phyloP scores from a whole-genome alignment of 1,140 invertebrate genomes.

The Drosophila asahinai region DNA sequence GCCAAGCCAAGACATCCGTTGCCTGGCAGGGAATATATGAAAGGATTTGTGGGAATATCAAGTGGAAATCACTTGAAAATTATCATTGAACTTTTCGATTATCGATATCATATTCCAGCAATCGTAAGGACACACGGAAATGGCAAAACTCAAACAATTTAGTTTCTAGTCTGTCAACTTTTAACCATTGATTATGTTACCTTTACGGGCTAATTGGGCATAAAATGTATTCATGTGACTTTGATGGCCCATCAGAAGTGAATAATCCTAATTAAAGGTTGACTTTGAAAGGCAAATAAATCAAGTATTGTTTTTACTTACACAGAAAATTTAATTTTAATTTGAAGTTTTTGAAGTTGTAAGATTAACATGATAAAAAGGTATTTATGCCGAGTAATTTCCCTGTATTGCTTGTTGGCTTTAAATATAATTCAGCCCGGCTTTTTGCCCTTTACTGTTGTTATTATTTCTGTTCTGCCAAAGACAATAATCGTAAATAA shows the following conservation, averaged over 20 bases:
- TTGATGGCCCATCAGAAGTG: neutral
- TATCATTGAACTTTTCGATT: slow-evolving; percentile 1
- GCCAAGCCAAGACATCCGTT: neutral
- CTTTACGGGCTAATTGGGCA: neutral
- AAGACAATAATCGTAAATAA: neutral
- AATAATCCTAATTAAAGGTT: neutral
- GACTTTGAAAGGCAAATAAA: neutral
- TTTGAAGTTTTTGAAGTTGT: neutral
- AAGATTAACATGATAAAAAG: neutral
- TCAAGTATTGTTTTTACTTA: neutral
- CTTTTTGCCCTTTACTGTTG: neutral
- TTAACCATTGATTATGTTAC: neutral
- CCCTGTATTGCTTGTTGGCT: too few species aligned
- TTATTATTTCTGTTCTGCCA: neutral
- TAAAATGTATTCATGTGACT: neutral
- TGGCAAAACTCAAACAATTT: neutral
- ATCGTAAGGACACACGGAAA: neutral
- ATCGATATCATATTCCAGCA: neutral
- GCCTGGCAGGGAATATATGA: neutral
- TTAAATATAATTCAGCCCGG: too few species aligned
- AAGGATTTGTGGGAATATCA: neutral
- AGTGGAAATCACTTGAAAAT: slow-evolving; percentile 9
- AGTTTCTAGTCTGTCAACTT: neutral
- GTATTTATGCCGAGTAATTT: neutral
- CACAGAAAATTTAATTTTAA: too few species aligned